Base-by-base conservation (phyloP, 2,797 vertebrate genomes). In the Myotis pilosus region DNA sequence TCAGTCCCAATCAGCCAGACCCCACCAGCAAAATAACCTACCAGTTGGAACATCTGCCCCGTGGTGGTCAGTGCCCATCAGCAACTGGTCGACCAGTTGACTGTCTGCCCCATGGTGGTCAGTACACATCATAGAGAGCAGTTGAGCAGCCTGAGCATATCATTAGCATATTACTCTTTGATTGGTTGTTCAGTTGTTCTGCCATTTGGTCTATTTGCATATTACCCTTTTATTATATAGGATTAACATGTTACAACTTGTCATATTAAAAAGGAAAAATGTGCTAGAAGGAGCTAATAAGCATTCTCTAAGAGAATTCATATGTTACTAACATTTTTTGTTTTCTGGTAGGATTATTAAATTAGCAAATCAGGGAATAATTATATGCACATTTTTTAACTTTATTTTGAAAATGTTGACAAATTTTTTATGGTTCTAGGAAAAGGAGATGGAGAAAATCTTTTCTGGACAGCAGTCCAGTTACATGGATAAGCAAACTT, bases 391-490 rank as follows among this genome's bases (percentile, higher is more conserved):
- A 60, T 78, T 57, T 41, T 49, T 41, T 28, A 75, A 64, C 74
- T 94, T 85, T 90, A 71, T 62, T 62, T 81, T 92, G 38, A 55
- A 86, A 87, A 85, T 47, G 16, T 28, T 90, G 49, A 49, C 13
- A 83, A 60, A 23, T 8, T 41, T 83, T 69, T 85, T 15, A 71
- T 69, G 23, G 33, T 74, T 89, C 23, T 88, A 41, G n/a, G 68
- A 60, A 68, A 79, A 83, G 38, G 49, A 85, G 5, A 22, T 74
- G 19, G 30, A 38, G 55, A 72, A 91, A 44, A n/a, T 44, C 44
- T 89, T 68, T 55, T 69, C n/a, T 82, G 30, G n/a, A 75, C n/a
- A 74, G 0, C 3, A 68, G 49, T 25, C 1, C 5, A 66, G 55
- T 41, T 78, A 28, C 33, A 57, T 53, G 47, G 25, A 44, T 80